phyloP scores from a whole-genome alignment of 2,113 vertebrate species.

The Globicephala melas region DNA sequence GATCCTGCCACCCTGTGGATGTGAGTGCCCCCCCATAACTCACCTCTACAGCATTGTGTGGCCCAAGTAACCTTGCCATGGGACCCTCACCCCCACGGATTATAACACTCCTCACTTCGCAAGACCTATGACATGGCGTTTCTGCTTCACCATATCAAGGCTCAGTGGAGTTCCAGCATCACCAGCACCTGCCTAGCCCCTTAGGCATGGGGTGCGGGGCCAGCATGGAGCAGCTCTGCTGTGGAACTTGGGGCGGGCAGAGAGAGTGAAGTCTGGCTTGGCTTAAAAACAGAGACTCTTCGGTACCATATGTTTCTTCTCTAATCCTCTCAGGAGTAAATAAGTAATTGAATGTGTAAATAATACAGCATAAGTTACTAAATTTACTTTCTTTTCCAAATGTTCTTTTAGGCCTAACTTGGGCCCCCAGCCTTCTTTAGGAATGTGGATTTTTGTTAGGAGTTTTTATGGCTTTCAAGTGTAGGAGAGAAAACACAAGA shows the following conservation, averaged over 20 bases:
- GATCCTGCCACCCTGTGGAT: background rate
- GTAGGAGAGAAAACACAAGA: slow-evolving; percentile 43
- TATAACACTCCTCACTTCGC: background rate
- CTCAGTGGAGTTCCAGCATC: background rate
- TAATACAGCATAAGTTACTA: slow-evolving; percentile 13
- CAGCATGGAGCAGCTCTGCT: background rate
- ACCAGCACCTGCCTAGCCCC: background rate
- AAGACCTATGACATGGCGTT: background rate
- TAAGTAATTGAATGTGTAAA: slow-evolving; percentile 37
- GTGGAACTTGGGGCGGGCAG: background rate
- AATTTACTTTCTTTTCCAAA: slow-evolving; percentile 33
- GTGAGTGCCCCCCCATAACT: background rate
- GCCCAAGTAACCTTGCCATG: background rate
- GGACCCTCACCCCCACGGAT: background rate
- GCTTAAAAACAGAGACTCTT: background rate
- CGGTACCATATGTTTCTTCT: background rate
- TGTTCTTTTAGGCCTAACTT: background rate
- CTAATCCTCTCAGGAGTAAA: background rate
- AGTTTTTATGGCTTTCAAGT: slow-evolving; percentile 39
- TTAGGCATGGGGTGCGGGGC: background rate
- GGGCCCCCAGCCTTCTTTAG: background rate
- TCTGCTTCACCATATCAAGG: background rate
- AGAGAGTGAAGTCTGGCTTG: background rate
- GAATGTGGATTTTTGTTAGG: slow-evolving; percentile 28
- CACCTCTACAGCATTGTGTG: background rate